These are phyloP conservation scores for Pristionchus japonicus DNA, from an alignment of 2,888 invertebrate genomes.

Conservation along the genomic window DNA sequence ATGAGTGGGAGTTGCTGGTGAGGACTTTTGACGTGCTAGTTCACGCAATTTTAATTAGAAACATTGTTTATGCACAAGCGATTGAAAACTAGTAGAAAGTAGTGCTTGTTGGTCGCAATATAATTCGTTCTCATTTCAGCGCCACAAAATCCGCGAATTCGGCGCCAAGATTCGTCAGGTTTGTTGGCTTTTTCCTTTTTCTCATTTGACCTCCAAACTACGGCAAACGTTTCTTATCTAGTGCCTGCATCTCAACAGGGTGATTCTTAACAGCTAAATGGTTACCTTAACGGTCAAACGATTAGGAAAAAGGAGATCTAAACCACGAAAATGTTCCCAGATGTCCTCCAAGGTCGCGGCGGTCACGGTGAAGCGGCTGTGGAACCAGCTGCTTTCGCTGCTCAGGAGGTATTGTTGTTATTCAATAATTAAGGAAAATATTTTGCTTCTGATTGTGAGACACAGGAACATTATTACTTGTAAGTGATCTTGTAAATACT, in stretches of 20 bases:
- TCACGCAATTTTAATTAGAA: too few relatives aligned
- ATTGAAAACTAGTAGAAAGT: too few relatives aligned
- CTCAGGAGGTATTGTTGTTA: constrained; percentile 2
- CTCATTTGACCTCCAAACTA: background rate
- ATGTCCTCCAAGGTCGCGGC: constrained; percentile 39
- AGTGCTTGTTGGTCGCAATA: background rate
- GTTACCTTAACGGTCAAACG: too few relatives aligned
- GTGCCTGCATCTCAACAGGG: background rate
- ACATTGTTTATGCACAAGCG: background rate
- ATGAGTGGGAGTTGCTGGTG: constrained; percentile 44
- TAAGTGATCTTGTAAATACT: too few relatives aligned
- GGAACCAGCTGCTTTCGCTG: background rate
- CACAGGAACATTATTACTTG: too few relatives aligned
- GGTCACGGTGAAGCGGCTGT: constrained; percentile 10
- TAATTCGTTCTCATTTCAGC: background rate
- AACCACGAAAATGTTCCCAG: background rate
- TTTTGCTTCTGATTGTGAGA: background rate
- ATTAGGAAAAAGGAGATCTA: too few relatives aligned
- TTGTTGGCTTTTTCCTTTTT: background rate
- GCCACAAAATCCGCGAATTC: constrained; percentile 20
- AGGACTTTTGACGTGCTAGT: too few relatives aligned
- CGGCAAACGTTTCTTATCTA: background rate
- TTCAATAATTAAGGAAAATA: too few relatives aligned
- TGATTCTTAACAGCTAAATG: too few relatives aligned
- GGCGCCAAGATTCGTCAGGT: constrained; percentile 43